Evolutionary conservation across 2,888 invertebrate genomes (phyloP), one percentile per base, ranked within the genome.

Genomic region (Chouioia cunea): DNA sequence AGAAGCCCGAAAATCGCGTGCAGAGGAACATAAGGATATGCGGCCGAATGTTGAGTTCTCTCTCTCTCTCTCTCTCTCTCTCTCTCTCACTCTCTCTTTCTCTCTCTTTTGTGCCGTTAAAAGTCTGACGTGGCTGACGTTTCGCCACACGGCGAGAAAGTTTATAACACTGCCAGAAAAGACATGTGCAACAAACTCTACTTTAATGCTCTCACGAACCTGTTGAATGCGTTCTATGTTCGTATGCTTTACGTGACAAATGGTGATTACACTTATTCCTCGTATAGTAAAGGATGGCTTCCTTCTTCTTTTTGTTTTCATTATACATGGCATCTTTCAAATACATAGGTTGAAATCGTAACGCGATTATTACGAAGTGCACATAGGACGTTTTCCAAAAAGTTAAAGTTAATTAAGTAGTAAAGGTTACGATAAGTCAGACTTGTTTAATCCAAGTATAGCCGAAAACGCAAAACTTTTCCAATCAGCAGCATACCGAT

Each of bases 251-350:
- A 82, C 84, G 84, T 84, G 83, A 84, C 82, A 81, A 83, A 79
- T 79, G 77, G 82, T 81, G 82, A 83, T 84, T 83, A 82, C 81
- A 79, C 81, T 82, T 82, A 79, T 78, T 82, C 79, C 76, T 78
- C 15, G 16, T 23, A 65, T 70, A 62, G n/a, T 10, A 36, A 60
- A 60, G 46, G 36, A 36, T 36, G 36, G 6, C 6, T 27, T 27
- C 2, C 6, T 10, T 36, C 12, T 12, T 6, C 10, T 36, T 8
- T 3, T 12, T 36, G 27, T 27, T 36, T 10, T 36, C 12, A 10
- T 36, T 36, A 4, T 36, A 36, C 36, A 10, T 36, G 10, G 27
- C 27, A 4, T 27, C 27, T 27, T 27, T n/a, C n/a, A n/a, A n/a
- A n/a, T n/a, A n/a, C 27, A 4, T 27, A 6, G 3, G 27, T 27